phyloP scores from a whole-genome alignment of 2,888 invertebrate genomes.

The Noctua janthe region DNA sequence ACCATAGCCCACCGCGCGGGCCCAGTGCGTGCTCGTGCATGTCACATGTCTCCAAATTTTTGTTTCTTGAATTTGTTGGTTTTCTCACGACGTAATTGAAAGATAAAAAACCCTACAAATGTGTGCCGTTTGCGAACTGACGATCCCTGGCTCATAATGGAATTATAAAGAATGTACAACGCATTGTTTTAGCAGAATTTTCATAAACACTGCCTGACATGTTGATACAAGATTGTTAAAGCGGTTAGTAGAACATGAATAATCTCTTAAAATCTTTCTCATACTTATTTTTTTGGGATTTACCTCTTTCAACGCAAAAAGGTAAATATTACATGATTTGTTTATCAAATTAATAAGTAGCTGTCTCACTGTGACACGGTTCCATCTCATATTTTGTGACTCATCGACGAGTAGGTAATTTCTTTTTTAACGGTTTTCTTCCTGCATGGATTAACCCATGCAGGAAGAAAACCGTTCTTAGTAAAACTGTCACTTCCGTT shows the following conservation, averaged over 20 bases:
- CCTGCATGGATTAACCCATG: slow-evolving; percentile 34
- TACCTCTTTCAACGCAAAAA: neutral
- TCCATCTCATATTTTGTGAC: slow-evolving; percentile 34
- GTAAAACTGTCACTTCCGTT: slow-evolving; percentile 62
- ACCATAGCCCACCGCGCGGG: neutral
- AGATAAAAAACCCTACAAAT: slow-evolving; percentile 4
- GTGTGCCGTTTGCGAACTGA: neutral
- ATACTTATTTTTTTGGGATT: neutral
- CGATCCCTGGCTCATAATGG: slow-evolving; percentile 43
- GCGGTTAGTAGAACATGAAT: slow-evolving; percentile 21
- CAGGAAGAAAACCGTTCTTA: too few species aligned
- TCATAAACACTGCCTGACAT: neutral
- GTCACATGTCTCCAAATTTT: neutral
- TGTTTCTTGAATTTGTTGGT: too few species aligned
- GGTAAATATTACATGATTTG: slow-evolving; percentile 8
- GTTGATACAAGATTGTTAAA: neutral
- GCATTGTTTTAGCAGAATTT: neutral
- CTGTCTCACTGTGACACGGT: slow-evolving; percentile 12
- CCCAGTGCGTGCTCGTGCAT: neutral
- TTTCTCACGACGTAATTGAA: neutral
- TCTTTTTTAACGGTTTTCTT: slow-evolving; percentile 56
- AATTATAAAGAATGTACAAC: slow-evolving; percentile 2
- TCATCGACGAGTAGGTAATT: slow-evolving; percentile 39
- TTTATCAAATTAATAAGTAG: slow-evolving; percentile 16
- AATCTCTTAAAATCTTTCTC: neutral